phyloP scores from a whole-genome alignment of 2,797 vertebrate genomes.

The Halcyon leucocephala region DNA sequence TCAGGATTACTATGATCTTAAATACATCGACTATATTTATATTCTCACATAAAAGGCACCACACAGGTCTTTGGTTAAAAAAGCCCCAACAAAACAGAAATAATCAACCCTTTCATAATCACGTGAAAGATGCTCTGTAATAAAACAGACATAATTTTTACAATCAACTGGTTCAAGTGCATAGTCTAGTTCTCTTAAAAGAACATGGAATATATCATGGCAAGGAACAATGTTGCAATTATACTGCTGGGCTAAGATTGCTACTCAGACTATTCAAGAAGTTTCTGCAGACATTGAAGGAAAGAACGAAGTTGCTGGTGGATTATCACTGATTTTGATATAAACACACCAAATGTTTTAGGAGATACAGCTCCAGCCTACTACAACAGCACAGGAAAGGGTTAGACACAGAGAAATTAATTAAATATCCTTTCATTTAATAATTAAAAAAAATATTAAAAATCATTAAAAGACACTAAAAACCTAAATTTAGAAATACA shows the following conservation, averaged over 20 bases:
- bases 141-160: neutral
- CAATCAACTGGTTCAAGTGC: neutral
- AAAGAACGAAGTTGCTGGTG: neutral
- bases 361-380: neutral
- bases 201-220: neutral
- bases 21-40: neutral
- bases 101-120: neutral
- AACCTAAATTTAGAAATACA: neutral
- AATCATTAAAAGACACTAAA: neutral
- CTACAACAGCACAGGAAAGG: neutral
- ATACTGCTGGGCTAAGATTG: neutral
- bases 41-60: neutral
- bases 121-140: neutral
- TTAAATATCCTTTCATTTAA: neutral
- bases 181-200: neutral
- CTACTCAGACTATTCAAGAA: neutral
- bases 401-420: neutral
- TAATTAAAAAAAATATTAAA: neutral
- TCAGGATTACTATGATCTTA: neutral
- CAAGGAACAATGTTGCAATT: neutral
- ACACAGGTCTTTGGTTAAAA: neutral
- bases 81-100: neutral
- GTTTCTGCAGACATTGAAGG: neutral
- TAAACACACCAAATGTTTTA: neutral
- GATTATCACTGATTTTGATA: neutral